Conservation (phyloP, 2,888 invertebrate genomes). For the Oscheius onirici region DNA sequence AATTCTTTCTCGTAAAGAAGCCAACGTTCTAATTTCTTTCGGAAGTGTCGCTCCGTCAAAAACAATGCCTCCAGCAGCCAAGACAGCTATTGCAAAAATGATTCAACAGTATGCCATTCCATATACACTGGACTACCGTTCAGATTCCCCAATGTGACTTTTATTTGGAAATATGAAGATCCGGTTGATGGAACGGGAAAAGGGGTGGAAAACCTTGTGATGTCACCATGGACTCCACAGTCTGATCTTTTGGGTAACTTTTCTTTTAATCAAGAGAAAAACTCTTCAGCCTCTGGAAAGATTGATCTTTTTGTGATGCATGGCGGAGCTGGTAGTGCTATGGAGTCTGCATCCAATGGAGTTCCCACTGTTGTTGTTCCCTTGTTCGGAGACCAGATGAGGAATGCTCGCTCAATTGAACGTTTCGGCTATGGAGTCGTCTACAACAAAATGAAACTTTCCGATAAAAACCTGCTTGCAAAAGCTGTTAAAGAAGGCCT, state of each 20-base stretch:
- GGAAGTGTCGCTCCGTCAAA: constrained; percentile 9
- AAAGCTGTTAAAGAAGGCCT: not conserved
- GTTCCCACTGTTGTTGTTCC: constrained; percentile 7
- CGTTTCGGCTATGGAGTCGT: constrained; percentile 6
- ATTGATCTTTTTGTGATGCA: constrained; percentile 70
- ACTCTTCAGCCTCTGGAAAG: constrained; percentile 77
- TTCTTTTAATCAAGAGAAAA: no score
- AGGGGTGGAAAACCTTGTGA: not conserved
- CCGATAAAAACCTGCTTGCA: not conserved
- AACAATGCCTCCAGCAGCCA: not conserved
- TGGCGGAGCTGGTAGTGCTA: constrained; percentile 11
- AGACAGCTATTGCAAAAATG: not conserved
- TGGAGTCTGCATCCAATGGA: not conserved
- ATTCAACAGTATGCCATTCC: not conserved
- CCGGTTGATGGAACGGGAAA: constrained; percentile 15
- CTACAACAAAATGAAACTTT: not conserved
- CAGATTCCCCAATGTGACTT: constrained; percentile 55
- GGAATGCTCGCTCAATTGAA: constrained; percentile 8
- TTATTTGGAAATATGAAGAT: constrained; percentile 59
- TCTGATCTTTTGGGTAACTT: not conserved
- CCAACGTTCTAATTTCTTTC: constrained; percentile 8
- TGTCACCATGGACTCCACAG: constrained; percentile 12
- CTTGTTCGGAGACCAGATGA: constrained; percentile 19
- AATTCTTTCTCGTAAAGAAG: not conserved
- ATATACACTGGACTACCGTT: not conserved